Conservation (phyloP, 2,888 invertebrate genomes). For the Drosophila prostipennis region DNA sequence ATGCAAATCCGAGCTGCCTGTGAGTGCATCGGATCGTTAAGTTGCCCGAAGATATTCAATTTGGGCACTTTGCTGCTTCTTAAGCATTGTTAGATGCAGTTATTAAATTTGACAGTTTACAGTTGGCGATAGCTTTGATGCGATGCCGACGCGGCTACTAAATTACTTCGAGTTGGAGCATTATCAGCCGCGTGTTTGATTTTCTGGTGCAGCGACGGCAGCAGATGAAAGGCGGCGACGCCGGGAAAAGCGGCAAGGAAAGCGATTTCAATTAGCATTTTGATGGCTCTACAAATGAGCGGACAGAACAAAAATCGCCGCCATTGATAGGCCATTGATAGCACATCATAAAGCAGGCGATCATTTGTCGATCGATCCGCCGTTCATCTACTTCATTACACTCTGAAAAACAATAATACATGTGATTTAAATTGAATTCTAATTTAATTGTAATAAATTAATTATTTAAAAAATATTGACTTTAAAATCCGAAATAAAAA, state of each 20-base stretch:
- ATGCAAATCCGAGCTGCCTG: constrained; percentile 69
- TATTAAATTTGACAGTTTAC: constrained; percentile 80
- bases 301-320: constrained; percentile 62
- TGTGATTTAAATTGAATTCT: too few species aligned
- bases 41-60: constrained; percentile 62
- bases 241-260: constrained; percentile 23
- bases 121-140: constrained; percentile 62
- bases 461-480: too few species aligned
- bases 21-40: constrained; percentile 77
- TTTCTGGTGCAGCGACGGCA: constrained; percentile 73
- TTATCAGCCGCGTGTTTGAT: constrained; percentile 69
- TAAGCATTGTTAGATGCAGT: constrained; percentile 73
- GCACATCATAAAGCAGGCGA: constrained; percentile 74
- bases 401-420: neutral
- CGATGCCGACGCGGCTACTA: constrained; percentile 68
- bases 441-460: too few species aligned
- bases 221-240: constrained; percentile 63
- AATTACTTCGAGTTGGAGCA: constrained; percentile 59
- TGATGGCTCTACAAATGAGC: constrained; percentile 76
- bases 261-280: constrained; percentile 78
- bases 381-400: constrained; percentile 10
- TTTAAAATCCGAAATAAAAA: too few species aligned
- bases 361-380: constrained; percentile 52
- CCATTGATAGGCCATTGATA: constrained; percentile 73
- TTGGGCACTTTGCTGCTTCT: constrained; percentile 52